A percentile compares a stretch with the other conserved stretches of the same genome.
Conservation (phyloP, 2,888 invertebrate species). For the Euphydryas editha region DNA sequence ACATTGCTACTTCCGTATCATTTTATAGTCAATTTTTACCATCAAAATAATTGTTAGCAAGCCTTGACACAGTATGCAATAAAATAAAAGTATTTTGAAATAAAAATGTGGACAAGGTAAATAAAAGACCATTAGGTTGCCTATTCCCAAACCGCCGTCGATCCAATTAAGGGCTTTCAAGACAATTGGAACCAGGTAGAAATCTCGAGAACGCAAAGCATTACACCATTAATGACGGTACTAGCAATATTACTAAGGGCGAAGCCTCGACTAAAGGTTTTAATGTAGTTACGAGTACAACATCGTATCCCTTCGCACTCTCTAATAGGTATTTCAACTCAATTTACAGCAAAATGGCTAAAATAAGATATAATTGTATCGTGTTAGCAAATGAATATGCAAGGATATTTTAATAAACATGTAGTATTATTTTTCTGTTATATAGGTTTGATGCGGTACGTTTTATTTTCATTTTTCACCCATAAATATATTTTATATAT, state of each 20-base stretch:
- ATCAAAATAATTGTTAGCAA: too few species aligned
- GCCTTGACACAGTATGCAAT: too few species aligned
- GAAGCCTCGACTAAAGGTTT: slow-evolving; percentile 11
- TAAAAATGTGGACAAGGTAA: slow-evolving; percentile 16
- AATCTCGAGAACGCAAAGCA: slow-evolving; percentile 32
- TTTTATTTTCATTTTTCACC: too few species aligned
- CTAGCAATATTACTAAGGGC: slow-evolving; percentile 24
- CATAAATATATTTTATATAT: too few species aligned
- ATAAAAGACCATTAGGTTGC: slow-evolving; percentile 16
- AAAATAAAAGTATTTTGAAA: not conserved
- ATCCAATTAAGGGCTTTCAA: slow-evolving; percentile 41
- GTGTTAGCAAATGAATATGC: not conserved
- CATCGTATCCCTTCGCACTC: not conserved
- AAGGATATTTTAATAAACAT: not conserved
- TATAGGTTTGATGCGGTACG: too few species aligned
- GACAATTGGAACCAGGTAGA: slow-evolving; percentile 39
- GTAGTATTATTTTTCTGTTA: too few species aligned
- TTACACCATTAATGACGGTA: slow-evolving; percentile 37
- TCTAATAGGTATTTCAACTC: not conserved
- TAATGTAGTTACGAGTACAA: slow-evolving; percentile 23
- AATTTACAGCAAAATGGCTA: not conserved
- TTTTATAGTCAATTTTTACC: too few species aligned
- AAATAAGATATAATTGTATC: not conserved
- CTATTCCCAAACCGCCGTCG: slow-evolving; percentile 26
- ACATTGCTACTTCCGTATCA: too few species aligned